phyloP scores from a whole-genome alignment of 2,888 invertebrate species.

The Suillia variegata region DNA sequence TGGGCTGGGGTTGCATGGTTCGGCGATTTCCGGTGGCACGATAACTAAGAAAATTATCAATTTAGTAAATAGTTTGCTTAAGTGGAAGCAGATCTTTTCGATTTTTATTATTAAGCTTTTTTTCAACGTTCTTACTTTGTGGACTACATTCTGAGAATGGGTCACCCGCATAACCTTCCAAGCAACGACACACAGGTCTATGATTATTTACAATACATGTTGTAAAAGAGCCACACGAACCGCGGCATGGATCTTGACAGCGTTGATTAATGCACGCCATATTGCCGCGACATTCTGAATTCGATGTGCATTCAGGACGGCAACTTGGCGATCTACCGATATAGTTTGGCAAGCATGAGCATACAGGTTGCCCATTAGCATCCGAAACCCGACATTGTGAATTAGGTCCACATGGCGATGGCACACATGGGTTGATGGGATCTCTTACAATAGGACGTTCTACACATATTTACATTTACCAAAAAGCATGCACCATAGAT shows the following conservation, averaged over 20 bases:
- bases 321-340: slow-evolving; percentile 85
- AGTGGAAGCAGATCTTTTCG: neutral
- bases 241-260: slow-evolving; percentile 83
- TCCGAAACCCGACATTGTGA: slow-evolving; percentile 77
- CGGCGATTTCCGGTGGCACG: slow-evolving; percentile 65
- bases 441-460: slow-evolving; percentile 49
- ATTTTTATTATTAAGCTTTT: too few relatives aligned
- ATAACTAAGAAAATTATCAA: slow-evolving; percentile 40
- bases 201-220: slow-evolving; percentile 82
- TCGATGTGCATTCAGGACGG: slow-evolving; percentile 83
- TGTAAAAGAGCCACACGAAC: slow-evolving; percentile 80
- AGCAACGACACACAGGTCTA: slow-evolving; percentile 81
- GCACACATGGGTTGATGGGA: slow-evolving; percentile 74
- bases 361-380: slow-evolving; percentile 74
- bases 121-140: slow-evolving; percentile 65
- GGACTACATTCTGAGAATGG: slow-evolving; percentile 78
- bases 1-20: slow-evolving; percentile 85
- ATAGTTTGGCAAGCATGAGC: slow-evolving; percentile 79
- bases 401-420: slow-evolving; percentile 84
- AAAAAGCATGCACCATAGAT: slow-evolving; percentile 32
- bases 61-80: neutral
- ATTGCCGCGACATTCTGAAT: slow-evolving; percentile 83
- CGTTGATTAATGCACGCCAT: slow-evolving; percentile 81
- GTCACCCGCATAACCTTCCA: slow-evolving; percentile 80
- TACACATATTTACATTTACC: slow-evolving; percentile 35